These are phyloP conservation scores for Magallana nippona DNA, from an alignment of 2,888 invertebrate genomes.

Conservation along the genomic window DNA sequence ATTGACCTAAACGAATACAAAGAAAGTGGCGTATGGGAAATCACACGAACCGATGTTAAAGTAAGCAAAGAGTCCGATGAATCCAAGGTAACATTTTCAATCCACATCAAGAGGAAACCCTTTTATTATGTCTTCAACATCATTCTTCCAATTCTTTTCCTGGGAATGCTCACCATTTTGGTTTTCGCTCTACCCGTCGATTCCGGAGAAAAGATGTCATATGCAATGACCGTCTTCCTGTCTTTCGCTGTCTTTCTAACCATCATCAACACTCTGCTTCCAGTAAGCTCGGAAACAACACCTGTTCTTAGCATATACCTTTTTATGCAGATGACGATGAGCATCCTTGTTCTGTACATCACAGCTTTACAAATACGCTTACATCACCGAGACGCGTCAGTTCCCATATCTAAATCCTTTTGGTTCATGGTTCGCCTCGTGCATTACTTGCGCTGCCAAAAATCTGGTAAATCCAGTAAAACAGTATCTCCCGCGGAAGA, in stretches of 20 bases:
- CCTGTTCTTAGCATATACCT: constrained; percentile 38
- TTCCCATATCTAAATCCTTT: neutral
- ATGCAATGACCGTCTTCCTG: constrained; percentile 46
- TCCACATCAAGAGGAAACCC: constrained; percentile 31
- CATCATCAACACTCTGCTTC: constrained; percentile 42
- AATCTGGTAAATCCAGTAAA: neutral
- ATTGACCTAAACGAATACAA: neutral
- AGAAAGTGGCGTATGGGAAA: constrained; percentile 37
- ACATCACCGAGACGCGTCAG: constrained; percentile 2
- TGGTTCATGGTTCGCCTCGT: neutral
- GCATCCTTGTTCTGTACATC: neutral
- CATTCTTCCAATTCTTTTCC: constrained; percentile 41
- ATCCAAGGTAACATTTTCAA: constrained; percentile 35
- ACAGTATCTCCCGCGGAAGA: neutral
- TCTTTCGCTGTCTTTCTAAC: constrained; percentile 49
- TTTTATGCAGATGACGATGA: constrained; percentile 38
- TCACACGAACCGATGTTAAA: neutral
- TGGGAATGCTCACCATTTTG: constrained; percentile 45
- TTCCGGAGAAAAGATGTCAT: constrained; percentile 48
- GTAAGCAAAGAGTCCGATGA: constrained; percentile 37
- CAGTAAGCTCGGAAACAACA: constrained; percentile 42
- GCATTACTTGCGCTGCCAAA: neutral
- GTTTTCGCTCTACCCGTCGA: constrained; percentile 46
- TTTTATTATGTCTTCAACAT: constrained; percentile 44
- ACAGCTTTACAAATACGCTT: constrained; percentile 39